These are phyloP conservation scores for Platycercus adscitus DNA, from an alignment of 2,113 vertebrate genomes.

Conservation along the genomic window DNA sequence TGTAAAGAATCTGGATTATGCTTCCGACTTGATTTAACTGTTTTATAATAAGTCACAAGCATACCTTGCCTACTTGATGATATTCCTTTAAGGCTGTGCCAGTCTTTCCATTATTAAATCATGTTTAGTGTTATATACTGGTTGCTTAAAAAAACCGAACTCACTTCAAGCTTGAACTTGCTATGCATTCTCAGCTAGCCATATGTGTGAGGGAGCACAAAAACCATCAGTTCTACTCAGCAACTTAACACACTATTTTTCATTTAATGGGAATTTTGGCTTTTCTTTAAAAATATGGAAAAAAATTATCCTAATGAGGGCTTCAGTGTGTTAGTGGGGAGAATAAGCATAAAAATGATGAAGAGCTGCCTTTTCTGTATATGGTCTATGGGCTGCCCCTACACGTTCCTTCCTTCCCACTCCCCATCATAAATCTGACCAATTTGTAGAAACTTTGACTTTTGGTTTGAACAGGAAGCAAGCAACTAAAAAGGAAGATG, in stretches of 20 bases:
- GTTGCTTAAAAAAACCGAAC: constrained; percentile 42
- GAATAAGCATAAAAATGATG: not conserved
- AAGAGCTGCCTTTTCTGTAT: not conserved
- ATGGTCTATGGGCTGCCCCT: not conserved
- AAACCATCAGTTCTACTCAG: not conserved
- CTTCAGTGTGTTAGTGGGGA: not conserved
- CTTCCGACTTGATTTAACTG: constrained; percentile 45
- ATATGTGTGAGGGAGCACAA: constrained; percentile 50
- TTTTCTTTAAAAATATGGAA: not conserved
- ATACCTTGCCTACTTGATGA: constrained; percentile 59
- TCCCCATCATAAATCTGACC: not conserved
- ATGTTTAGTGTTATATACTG: constrained; percentile 55
- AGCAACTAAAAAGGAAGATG: not conserved
- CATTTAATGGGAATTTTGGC: not conserved
- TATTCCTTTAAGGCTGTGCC: constrained; percentile 65
- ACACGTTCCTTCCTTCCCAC: not conserved
- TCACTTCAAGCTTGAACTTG: constrained; percentile 56
- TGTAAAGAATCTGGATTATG: constrained; percentile 67
- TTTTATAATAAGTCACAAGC: constrained; percentile 59
- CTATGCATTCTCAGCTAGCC: constrained; percentile 27
- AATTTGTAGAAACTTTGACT: not conserved
- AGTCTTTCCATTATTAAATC: constrained; percentile 70
- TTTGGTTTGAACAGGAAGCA: not conserved
- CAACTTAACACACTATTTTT: not conserved
- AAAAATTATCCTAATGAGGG: not conserved